Conservation (phyloP, 2,888 invertebrate species). For the Oithona nana region DNA sequence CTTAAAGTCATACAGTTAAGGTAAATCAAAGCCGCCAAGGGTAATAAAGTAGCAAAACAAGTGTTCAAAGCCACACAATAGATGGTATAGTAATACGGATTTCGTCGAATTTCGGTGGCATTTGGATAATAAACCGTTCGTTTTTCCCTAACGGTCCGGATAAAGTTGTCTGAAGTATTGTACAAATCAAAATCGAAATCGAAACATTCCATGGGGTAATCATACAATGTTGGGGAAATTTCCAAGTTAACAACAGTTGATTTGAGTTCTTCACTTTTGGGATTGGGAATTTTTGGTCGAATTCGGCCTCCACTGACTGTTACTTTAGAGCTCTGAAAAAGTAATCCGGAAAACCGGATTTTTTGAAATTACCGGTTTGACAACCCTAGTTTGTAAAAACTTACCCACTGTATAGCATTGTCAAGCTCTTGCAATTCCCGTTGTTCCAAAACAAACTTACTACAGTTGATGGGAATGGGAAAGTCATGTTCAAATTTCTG, state of each 20-base stretch:
- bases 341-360: too few species aligned
- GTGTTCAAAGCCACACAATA: slow-evolving; percentile 1
- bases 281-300: too few species aligned
- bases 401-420: neutral
- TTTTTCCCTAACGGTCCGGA: neutral
- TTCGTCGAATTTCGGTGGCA: neutral
- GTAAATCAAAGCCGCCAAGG: neutral
- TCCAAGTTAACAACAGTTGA: too few species aligned
- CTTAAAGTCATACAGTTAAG: neutral
- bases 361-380: too few species aligned
- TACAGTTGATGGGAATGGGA: neutral
- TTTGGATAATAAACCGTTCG: neutral
- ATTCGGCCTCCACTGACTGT: too few species aligned
- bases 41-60: neutral
- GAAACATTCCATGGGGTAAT: neutral
- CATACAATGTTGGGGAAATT: neutral
- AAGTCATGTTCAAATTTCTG: neutral
- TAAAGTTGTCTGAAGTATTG: neutral
- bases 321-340: too few species aligned
- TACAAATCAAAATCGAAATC: neutral
- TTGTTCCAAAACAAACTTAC: neutral
- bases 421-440: neutral
- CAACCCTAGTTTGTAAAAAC: too few species aligned
- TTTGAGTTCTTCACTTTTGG: too few species aligned
- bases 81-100: neutral